A percentile compares a stretch with the other conserved stretches of the same genome.
These are phyloP conservation scores for Furnarius figulus DNA, from an alignment of 2,113 vertebrate genomes.

Conservation along the genomic window DNA sequence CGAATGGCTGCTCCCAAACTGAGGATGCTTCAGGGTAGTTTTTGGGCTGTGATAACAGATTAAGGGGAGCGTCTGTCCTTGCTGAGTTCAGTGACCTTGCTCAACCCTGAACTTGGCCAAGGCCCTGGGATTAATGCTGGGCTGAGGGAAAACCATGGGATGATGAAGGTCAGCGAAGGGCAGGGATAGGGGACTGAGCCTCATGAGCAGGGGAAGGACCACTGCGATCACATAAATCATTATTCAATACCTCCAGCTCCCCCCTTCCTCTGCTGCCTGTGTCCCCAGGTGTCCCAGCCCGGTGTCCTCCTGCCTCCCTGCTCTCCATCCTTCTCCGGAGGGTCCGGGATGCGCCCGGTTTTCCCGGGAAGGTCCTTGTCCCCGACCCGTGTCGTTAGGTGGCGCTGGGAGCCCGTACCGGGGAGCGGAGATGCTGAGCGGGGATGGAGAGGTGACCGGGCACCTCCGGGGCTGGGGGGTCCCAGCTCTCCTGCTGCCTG, in stretches of 20 bases:
- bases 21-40: neutral
- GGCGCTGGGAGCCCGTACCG: constrained; percentile 2
- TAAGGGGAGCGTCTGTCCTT: neutral
- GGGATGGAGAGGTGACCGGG: neutral
- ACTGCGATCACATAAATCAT: neutral
- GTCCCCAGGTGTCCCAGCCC: neutral
- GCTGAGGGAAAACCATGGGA: neutral
- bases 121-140: neutral
- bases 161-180: neutral
- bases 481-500: neutral
- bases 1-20: neutral
- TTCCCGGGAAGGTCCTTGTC: neutral
- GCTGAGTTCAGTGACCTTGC: neutral
- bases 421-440: neutral
- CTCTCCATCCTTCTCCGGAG: neutral
- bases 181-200: neutral
- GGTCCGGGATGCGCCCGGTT: fast-evolving
- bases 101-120: neutral
- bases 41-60: neutral
- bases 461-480: neutral
- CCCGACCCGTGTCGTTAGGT: neutral
- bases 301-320: neutral
- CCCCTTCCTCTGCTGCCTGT: neutral
- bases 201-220: neutral
- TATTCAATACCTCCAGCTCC: neutral